Evolutionary conservation across 2,797 vertebrate species (phyloP).

Genomic region (Cheirogaleus major): DNA sequence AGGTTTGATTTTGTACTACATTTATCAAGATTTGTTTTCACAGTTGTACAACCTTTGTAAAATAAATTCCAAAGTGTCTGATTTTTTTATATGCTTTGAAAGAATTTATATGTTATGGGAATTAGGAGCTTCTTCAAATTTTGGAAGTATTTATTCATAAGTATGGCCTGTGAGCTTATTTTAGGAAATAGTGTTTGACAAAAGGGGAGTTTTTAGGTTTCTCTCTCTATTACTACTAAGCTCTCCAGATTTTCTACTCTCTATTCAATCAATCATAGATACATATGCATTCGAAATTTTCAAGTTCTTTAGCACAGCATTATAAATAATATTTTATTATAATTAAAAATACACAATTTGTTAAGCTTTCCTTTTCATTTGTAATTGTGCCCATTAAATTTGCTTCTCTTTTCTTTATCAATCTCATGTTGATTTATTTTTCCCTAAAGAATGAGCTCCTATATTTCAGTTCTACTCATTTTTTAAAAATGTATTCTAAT

Average conservation of each 20-base stretch:
- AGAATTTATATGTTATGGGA: not conserved
- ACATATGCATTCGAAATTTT: not conserved
- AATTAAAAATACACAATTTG: not conserved
- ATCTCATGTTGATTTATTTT: not conserved
- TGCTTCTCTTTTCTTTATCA: not conserved
- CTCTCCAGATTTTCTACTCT: not conserved
- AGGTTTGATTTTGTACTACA: not conserved
- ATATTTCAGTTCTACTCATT: not conserved
- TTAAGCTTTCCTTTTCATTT: not conserved
- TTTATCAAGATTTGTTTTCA: not conserved
- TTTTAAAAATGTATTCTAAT: not conserved
- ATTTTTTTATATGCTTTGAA: not conserved
- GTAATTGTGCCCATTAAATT: not conserved
- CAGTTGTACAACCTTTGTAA: not conserved
- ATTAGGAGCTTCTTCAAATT: not conserved
- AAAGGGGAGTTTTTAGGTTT: not conserved
- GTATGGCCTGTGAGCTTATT: not conserved
- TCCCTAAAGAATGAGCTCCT: not conserved
- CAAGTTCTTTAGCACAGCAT: not conserved
- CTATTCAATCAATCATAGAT: not conserved
- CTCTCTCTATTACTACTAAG: not conserved
- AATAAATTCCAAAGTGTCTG: not conserved
- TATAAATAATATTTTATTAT: constrained; percentile 20
- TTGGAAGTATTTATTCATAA: not conserved
- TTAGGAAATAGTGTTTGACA: not conserved